Evolutionary conservation across 2,113 vertebrate species (phyloP).

Genomic region (Paradoxurus hermaphroditus): DNA sequence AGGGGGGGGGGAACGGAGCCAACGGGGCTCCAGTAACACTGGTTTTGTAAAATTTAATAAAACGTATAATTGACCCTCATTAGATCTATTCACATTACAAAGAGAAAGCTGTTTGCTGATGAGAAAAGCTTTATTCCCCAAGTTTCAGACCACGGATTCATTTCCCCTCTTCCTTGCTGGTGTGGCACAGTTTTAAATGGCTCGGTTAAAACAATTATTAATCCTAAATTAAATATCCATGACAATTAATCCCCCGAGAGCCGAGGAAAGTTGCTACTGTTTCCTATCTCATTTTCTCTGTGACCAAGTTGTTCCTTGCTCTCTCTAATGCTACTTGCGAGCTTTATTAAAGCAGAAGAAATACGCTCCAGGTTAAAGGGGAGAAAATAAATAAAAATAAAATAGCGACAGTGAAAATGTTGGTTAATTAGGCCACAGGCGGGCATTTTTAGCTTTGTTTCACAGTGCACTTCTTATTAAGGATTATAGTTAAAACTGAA

Average conservation of each 20-base stretch:
- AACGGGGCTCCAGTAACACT: neutral
- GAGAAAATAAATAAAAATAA: slow-evolving; percentile 1
- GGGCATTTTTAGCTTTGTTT: neutral
- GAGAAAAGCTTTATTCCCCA: slow-evolving; percentile 71
- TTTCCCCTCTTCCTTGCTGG: slow-evolving; percentile 63
- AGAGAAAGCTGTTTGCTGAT: slow-evolving; percentile 70
- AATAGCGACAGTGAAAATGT: neutral
- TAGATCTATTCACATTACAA: slow-evolving; percentile 70
- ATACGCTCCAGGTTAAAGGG: neutral
- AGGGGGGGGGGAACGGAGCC: neutral
- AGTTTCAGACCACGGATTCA: slow-evolving; percentile 71
- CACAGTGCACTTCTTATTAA: neutral
- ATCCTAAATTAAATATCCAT: slow-evolving; percentile 76
- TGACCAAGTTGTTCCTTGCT: slow-evolving; percentile 4
- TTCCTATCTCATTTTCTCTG: slow-evolving; percentile 49
- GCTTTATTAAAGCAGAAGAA: slow-evolving; percentile 13
- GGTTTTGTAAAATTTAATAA: slow-evolving; percentile 67
- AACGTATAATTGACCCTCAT: slow-evolving; percentile 71
- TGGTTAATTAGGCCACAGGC: neutral
- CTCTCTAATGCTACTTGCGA: neutral
- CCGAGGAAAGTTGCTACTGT: neutral
- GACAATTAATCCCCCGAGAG: slow-evolving; percentile 68
- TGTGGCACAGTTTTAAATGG: slow-evolving; percentile 69
- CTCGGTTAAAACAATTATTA: slow-evolving; percentile 75
- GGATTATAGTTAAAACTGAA: neutral